phyloP scores from a whole-genome alignment of 2,113 vertebrate species.

The Lichenostomus cassidix region DNA sequence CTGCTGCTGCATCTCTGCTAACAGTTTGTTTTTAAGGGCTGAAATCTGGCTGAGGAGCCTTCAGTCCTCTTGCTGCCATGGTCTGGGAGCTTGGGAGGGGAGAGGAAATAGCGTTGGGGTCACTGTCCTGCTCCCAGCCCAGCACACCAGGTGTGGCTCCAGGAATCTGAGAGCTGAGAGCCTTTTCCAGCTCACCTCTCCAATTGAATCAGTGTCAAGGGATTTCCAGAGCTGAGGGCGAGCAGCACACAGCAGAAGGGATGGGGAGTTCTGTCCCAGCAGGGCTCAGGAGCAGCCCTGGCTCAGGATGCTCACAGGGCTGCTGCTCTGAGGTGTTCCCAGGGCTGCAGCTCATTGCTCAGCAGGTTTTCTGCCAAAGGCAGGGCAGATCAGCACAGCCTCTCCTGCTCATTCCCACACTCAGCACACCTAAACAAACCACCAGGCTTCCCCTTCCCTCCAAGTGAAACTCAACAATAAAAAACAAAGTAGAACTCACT shows the following conservation, averaged over 20 bases:
- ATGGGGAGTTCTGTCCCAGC: too few species aligned
- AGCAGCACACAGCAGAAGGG: not conserved
- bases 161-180: not conserved
- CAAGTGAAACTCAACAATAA: not conserved
- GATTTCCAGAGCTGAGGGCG: not conserved
- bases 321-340: not conserved
- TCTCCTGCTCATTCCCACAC: not conserved
- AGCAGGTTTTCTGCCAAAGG: not conserved
- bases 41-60: not conserved
- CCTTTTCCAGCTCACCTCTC: not conserved
- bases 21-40: not conserved
- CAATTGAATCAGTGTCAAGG: not conserved
- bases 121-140: not conserved
- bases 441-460: not conserved
- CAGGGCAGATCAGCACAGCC: accelerated
- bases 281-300: not conserved
- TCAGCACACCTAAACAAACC: not conserved
- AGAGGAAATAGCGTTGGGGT: not conserved
- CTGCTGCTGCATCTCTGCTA: conserved; percentile 6
- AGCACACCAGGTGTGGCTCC: not conserved
- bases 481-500: not conserved
- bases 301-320: accelerated
- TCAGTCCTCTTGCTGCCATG: not conserved
- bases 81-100: not conserved
- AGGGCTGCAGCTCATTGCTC: not conserved